phyloP scores from a whole-genome alignment of 92 coral and sea anemone genomes.

The Plumapathes pennacea region DNA sequence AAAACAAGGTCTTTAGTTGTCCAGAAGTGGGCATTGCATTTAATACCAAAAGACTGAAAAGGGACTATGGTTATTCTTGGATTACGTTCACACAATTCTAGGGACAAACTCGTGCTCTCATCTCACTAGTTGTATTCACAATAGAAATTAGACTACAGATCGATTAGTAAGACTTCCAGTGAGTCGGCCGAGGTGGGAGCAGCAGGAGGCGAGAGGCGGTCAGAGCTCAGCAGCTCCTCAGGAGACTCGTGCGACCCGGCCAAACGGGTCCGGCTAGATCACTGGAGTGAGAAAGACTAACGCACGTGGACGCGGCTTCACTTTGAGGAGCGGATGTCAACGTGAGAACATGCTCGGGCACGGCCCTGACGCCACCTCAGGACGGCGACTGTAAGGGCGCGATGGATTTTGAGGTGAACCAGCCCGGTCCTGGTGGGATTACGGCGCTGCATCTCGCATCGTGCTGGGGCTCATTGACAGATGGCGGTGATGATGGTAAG shows the following conservation, averaged over 20 bases:
- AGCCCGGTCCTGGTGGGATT: constrained; percentile 95
- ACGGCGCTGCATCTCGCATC: constrained; percentile 91
- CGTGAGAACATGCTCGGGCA: constrained; percentile 65
- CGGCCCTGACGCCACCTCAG: constrained; percentile 91
- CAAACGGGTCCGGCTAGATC: constrained; percentile 82
- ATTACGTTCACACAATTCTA: background rate
- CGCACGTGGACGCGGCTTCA: constrained; percentile 94
- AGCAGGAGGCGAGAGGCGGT: constrained; percentile 68
- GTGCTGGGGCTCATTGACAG: constrained; percentile 81
- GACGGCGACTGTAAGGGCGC: constrained; percentile 69
- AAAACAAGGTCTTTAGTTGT: no score
- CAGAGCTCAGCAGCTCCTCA: constrained; percentile 54
- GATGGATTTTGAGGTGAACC: constrained; percentile 70
- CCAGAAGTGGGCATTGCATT: no score
- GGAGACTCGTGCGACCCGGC: constrained; percentile 38
- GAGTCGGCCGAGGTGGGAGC: constrained; percentile 72
- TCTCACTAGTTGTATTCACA: no score
- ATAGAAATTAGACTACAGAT: constrained; percentile 45
- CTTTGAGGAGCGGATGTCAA: constrained; percentile 87
- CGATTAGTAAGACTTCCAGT: constrained; percentile 72
- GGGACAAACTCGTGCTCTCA: no score
- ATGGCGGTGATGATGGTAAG: constrained; percentile 84
- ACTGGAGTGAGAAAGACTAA: constrained; percentile 65
- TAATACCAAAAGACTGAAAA: no score
- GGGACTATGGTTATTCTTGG: no score